phyloP scores from a whole-genome alignment of 92 coral and sea anemone genomes.

The Ricordea florida region DNA sequence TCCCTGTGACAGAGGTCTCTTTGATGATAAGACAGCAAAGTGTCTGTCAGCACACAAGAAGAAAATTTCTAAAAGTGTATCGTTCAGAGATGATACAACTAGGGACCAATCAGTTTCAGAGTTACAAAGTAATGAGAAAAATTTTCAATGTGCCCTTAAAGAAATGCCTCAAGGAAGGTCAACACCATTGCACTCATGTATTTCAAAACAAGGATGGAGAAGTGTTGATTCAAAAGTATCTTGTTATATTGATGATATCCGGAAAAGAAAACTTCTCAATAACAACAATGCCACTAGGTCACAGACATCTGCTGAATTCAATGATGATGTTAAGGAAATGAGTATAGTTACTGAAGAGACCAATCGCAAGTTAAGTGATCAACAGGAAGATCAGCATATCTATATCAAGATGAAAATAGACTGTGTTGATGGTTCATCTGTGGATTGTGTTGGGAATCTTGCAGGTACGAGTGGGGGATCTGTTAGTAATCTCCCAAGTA shows the following conservation, averaged over 20 bases:
- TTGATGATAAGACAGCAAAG: neutral
- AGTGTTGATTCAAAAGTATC: neutral
- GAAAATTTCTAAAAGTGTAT: conserved; percentile 8
- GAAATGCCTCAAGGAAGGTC: neutral
- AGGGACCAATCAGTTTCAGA: neutral
- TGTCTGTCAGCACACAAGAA: conserved; percentile 11
- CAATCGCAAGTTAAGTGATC: too few relatives aligned
- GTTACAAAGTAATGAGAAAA: neutral
- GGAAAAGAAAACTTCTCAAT: too few relatives aligned
- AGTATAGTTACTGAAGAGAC: too few relatives aligned
- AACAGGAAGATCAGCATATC: too few relatives aligned
- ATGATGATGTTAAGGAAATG: too few relatives aligned
- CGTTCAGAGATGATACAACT: neutral
- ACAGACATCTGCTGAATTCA: too few relatives aligned
- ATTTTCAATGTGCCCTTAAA: neutral
- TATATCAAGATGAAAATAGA: too few relatives aligned
- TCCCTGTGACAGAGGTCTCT: neutral
- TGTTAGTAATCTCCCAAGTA: too few relatives aligned
- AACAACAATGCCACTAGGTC: too few relatives aligned
- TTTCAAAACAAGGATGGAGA: neutral
- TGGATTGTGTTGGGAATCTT: too few relatives aligned
- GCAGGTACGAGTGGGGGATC: too few relatives aligned
- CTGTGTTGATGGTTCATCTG: too few relatives aligned
- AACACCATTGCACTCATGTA: neutral
- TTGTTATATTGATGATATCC: neutral